Conservation (phyloP, 1,140 invertebrate genomes). For the Nasonia giraulti region DNA sequence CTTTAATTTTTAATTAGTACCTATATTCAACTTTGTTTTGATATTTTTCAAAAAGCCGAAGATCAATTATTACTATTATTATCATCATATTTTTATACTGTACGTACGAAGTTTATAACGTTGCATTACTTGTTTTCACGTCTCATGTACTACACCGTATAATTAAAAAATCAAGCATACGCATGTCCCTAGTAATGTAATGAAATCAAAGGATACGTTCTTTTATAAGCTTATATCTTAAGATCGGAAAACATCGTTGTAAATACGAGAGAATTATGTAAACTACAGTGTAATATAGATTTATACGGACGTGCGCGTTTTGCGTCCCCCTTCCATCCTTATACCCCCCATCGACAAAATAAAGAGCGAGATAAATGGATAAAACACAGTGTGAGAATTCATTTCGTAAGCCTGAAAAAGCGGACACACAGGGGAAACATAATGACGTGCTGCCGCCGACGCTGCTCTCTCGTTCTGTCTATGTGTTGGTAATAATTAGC, state of each 20-base stretch:
- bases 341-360: conserved; percentile 53
- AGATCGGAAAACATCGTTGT: conserved; percentile 56
- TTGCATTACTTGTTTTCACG: conserved; percentile 10
- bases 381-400: conserved; percentile 69
- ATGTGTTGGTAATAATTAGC: conserved; percentile 66
- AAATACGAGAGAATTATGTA: conserved; percentile 65
- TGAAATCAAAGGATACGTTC: background rate
- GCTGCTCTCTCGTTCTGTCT: conserved; percentile 36
- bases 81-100: conserved; percentile 1
- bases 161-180: conserved; percentile 12
- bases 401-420: conserved; percentile 69
- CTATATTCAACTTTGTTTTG: background rate
- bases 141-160: background rate
- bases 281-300: conserved; percentile 65
- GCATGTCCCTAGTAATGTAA: conserved; percentile 1
- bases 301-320: conserved; percentile 53
- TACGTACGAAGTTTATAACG: background rate
- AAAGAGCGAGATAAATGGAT: conserved; percentile 66
- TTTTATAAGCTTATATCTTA: conserved; percentile 28
- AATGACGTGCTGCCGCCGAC: conserved; percentile 60
- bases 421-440: conserved; percentile 55
- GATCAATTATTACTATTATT: background rate
- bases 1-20: background rate
- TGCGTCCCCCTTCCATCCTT: conserved; percentile 46
- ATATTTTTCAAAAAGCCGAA: background rate